These are phyloP conservation scores for Theonella swinhoei DNA, from an alignment of 37 sponge, comb jelly and placozoan species.

Conservation along the genomic window DNA sequence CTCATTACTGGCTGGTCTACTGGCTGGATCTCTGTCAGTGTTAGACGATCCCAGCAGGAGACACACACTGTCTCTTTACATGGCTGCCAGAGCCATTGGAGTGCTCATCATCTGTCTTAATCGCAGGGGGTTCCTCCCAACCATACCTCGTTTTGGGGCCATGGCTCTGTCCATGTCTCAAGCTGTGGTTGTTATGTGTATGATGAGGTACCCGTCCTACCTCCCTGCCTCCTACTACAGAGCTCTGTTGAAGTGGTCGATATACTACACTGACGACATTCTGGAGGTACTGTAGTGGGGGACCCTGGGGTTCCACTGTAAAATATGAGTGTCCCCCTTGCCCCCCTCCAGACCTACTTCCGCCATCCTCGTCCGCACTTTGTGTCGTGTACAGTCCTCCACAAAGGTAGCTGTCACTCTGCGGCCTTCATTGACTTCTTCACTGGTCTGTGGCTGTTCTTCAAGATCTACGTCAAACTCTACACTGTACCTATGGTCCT, in stretches of 20 bases:
- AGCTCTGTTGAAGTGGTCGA: slow-evolving; percentile 9
- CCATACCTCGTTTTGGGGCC: slow-evolving; percentile 6
- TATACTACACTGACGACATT: slow-evolving; percentile 26
- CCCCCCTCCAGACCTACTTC: slow-evolving; percentile 13
- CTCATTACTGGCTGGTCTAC: slow-evolving; percentile 14
- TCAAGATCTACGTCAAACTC: slow-evolving; percentile 22
- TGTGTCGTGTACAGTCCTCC: slow-evolving; percentile 7
- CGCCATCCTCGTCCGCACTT: slow-evolving; percentile 2
- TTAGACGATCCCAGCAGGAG: slow-evolving; percentile 9
- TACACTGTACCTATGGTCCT: slow-evolving; percentile 22
- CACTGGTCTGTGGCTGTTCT: neutral
- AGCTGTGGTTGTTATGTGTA: neutral
- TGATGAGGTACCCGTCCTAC: neutral
- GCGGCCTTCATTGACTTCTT: slow-evolving; percentile 11
- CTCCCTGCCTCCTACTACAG: slow-evolving; percentile 26
- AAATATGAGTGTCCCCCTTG: too few relatives aligned
- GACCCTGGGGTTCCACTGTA: too few relatives aligned
- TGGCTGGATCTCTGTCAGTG: slow-evolving; percentile 9
- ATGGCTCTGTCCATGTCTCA: neutral
- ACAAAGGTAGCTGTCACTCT: slow-evolving; percentile 8
- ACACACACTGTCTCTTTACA: slow-evolving; percentile 20
- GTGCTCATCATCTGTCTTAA: slow-evolving; percentile 8
- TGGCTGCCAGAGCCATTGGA: slow-evolving; percentile 23
- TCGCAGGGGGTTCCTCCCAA: slow-evolving; percentile 15
- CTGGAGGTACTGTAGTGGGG: too few relatives aligned